Evolutionary conservation across 2,888 invertebrate genomes (phyloP).

Genomic region (Ceriagrion tenellum): DNA sequence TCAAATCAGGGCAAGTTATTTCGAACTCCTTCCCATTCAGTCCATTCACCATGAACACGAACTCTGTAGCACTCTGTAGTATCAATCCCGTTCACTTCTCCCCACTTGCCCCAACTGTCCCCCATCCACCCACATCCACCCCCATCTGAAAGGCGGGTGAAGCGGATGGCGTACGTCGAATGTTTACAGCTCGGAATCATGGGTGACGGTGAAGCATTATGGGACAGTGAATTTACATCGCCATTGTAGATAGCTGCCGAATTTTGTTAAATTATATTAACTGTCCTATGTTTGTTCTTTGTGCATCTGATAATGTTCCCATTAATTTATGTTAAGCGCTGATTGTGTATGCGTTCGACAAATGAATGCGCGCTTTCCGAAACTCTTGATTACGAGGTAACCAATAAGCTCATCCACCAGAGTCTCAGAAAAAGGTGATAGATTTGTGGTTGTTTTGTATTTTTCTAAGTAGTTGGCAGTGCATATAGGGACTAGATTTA

Average conservation of each 20-base stretch:
- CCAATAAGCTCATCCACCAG: constrained; percentile 4
- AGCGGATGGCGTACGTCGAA: neutral
- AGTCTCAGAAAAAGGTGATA: neutral
- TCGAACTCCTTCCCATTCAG: no score
- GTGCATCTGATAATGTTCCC: constrained; percentile 34
- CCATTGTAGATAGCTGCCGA: constrained; percentile 57
- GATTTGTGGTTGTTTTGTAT: neutral
- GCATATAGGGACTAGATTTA: neutral
- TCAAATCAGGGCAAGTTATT: no score
- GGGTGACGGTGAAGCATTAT: constrained; percentile 62
- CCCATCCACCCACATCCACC: no score
- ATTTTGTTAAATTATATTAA: constrained; percentile 55
- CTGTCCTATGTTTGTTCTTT: constrained; percentile 39
- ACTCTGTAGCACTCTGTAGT: no score
- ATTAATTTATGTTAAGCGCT: constrained; percentile 44
- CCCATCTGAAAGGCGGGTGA: no score
- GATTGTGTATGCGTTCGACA: constrained; percentile 13
- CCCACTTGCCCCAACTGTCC: no score
- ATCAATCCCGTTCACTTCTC: no score
- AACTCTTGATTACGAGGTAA: constrained; percentile 51
- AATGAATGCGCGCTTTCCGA: constrained; percentile 42
- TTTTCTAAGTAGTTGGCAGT: neutral
- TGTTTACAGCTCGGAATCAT: constrained; percentile 41
- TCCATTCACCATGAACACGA: no score
- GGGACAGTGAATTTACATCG: constrained; percentile 59